Base-by-base conservation (phyloP, 2,113 vertebrate genomes). In the Actenoides lindsayi region DNA sequence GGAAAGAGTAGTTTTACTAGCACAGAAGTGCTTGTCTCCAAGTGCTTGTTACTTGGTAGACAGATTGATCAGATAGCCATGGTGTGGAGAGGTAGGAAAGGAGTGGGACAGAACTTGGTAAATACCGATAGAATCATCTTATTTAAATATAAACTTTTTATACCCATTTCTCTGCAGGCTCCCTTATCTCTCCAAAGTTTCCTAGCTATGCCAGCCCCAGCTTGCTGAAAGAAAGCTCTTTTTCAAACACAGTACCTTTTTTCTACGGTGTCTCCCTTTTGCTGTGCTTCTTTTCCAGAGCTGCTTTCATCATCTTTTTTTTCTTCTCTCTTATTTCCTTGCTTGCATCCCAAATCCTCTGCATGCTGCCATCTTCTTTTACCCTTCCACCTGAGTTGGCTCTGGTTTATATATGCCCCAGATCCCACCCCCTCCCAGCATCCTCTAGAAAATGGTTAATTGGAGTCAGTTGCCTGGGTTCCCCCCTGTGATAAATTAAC, bases 201-300 rank as follows among this genome's bases (percentile, higher is more conserved):
- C 89, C 94, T 54, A 79, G 84, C 69, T 78, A 31, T 73, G 28
- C 89, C 87, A 94, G 67, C 74, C 87, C 63, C 63, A 96, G 70
- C 75, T 85, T 39, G 20, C 39, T 69, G 17, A 95, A 93, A 89
- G 25, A 94, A 94, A 89, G 25, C n/a, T 91, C 48, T 44, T 81
- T 88, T 85, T 90, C 51, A 91, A 91, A 85, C 67, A 87, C 84
- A 73, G 41, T 87, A 89, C 82, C 69, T 67, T 90, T 75, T 75
- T 56, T 59, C 67, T 64, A 54, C 37, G 15, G 13, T 50, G 28
- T 37, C 63, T 76, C 59, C 70, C 57, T 11, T 4, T 89, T 78
- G 78, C 62, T 50, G 44, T 83, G 50, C 84, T 96, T 57, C 81
- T 76, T 60, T 53, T 85, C 62, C 19, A 69, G 84, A 83, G 59